Evolutionary conservation across 2,113 vertebrate species (phyloP), one percentile per base, ranked within the genome.

Genomic region (Nothobranchius furzeri): DNA sequence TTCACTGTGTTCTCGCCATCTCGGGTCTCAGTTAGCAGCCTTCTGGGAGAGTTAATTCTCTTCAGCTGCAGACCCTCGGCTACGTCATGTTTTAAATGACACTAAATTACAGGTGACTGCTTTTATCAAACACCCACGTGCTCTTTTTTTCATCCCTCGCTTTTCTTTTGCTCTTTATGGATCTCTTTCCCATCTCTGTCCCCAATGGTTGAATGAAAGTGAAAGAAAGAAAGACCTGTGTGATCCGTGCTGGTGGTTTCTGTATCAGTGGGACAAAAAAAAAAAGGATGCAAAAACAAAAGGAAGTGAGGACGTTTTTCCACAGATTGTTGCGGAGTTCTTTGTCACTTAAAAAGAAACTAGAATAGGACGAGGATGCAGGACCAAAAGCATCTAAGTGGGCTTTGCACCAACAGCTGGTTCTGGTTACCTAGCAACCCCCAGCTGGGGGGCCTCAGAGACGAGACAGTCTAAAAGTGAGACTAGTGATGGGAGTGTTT

Each of bases 341-440:
- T 84, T 73, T 64, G 64, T 30, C 25, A 35, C 46, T 48, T 48
- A 47, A 30, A 53, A 14, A 55, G 25, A 45, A 17, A 53, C 13
- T 9, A 80, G 84, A 80, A 78, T 69, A 76, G 37, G 37, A 40
- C 1, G 30, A 30, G 30, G 30, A 84, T 30, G 37, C 43, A 0
- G 48, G 63, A 87, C 86, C 83, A 88, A 85, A 66, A 83, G 14
- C 51, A 75, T 70, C 87, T 90, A 79, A 85, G 68, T 50, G 65
- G 84, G 81, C 83, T 89, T 76, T 72, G 61, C 68, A 83, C 86
- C 88, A 91, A 91, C 90, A 92, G 89, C 88, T 92, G 91, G 88
- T 88, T 91, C 74, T 86, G 86, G 91, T 91, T 91, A 90, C 90
- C 86, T 91, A 90, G 91, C 90, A 92, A 92, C 90, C 83, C 84